Conservation (phyloP, 2,113 vertebrate species). For the Eurypyga helias region DNA sequence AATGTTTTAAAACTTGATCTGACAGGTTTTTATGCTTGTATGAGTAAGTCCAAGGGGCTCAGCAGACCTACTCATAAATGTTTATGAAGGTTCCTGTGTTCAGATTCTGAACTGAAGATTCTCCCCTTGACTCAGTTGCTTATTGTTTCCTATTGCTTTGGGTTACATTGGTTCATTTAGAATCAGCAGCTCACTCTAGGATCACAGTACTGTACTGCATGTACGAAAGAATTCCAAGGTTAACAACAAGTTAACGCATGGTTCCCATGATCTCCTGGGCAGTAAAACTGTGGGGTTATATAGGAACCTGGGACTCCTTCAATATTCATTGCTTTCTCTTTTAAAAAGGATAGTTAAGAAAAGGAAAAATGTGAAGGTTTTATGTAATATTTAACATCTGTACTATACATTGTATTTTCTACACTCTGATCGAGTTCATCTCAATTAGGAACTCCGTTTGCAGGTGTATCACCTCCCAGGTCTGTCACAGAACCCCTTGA, state of each 20-base stretch:
- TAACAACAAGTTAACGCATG: not conserved
- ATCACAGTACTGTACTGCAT: not conserved
- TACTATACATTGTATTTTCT: not conserved
- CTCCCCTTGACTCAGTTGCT: not conserved
- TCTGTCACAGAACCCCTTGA: not conserved
- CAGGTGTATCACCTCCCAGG: not conserved
- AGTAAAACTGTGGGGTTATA: not conserved
- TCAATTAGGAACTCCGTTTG: not conserved
- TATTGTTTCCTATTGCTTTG: not conserved
- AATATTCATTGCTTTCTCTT: not conserved
- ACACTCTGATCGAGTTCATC: not conserved
- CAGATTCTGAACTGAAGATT: not conserved
- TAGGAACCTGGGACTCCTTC: not conserved
- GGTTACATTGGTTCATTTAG: not conserved
- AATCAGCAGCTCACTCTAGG: not conserved
- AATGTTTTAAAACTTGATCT: not conserved
- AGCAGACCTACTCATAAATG: not conserved
- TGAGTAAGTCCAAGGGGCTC: not conserved
- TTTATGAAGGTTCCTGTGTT: not conserved
- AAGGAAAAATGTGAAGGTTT: not conserved
- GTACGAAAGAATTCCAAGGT: not conserved
- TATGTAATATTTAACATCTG: not conserved
- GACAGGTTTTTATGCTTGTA: not conserved
- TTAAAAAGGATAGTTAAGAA: not conserved
- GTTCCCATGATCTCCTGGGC: not conserved